phyloP scores from a whole-genome alignment of 2,888 invertebrate species.

The Thalpophila matura region DNA sequence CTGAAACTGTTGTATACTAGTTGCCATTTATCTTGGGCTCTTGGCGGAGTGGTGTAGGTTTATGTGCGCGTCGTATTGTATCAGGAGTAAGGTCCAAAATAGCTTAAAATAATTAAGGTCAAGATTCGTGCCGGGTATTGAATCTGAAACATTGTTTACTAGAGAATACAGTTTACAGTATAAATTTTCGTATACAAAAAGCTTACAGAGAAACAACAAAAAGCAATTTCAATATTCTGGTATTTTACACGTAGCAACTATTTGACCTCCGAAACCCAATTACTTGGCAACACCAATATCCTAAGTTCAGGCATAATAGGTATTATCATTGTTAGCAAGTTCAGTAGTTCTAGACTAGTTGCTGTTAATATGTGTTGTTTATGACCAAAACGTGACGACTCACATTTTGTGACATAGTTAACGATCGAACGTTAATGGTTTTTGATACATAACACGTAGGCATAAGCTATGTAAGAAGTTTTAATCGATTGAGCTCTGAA shows the following conservation, averaged over 20 bases:
- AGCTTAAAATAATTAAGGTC: too few species aligned
- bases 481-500: neutral
- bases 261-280: slow-evolving; percentile 44
- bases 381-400: slow-evolving; percentile 42
- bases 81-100: too few species aligned
- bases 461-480: neutral
- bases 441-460: neutral
- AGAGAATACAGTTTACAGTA: too few species aligned
- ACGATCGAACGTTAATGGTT: slow-evolving; percentile 28
- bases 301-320: slow-evolving; percentile 47
- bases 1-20: too few species aligned
- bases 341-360: slow-evolving; percentile 44
- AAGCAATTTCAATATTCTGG: too few species aligned
- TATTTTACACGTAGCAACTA: slow-evolving; percentile 9
- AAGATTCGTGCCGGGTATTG: too few species aligned
- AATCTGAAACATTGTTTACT: too few species aligned
- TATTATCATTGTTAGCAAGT: slow-evolving; percentile 48
- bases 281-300: slow-evolving; percentile 50
- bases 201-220: slow-evolving; percentile 1
- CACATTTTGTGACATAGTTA: slow-evolving; percentile 34
- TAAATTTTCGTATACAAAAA: too few species aligned
- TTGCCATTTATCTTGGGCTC: too few species aligned
- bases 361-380: slow-evolving; percentile 50
- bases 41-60: too few species aligned
- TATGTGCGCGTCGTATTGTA: too few species aligned